Conservation (phyloP, 2,113 vertebrate species). For the Odobenus rosmarus region DNA sequence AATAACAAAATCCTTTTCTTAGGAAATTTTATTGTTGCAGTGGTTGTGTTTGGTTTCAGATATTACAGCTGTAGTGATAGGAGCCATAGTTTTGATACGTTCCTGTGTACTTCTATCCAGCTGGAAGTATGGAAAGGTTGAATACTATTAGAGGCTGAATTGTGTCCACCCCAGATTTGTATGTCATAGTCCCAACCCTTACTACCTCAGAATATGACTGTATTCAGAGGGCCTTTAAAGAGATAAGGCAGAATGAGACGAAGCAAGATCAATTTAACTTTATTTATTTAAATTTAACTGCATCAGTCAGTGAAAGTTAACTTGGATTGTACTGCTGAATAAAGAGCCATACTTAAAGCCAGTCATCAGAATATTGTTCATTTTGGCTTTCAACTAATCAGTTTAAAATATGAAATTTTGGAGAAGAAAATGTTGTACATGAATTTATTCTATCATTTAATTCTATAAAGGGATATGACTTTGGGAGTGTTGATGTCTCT, state of each 20-base stretch:
- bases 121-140: background rate
- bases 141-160: background rate
- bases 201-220: background rate
- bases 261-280: background rate
- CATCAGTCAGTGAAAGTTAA: background rate
- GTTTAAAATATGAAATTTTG: background rate
- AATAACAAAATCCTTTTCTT: background rate
- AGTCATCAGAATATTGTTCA: background rate
- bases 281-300: background rate
- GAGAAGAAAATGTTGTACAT: background rate
- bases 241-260: background rate
- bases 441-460: background rate
- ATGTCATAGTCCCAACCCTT: background rate
- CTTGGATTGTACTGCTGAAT: background rate
- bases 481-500: background rate
- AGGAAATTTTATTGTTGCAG: background rate
- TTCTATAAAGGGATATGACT: background rate
- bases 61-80: background rate
- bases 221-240: background rate
- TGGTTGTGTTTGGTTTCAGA: background rate
- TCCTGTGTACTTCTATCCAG: background rate
- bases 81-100: background rate
- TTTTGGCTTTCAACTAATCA: background rate
- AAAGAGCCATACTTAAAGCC: background rate
- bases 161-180: background rate